These are phyloP conservation scores for Acleris cristana DNA, from an alignment of 2,888 invertebrate genomes.

Conservation along the genomic window DNA sequence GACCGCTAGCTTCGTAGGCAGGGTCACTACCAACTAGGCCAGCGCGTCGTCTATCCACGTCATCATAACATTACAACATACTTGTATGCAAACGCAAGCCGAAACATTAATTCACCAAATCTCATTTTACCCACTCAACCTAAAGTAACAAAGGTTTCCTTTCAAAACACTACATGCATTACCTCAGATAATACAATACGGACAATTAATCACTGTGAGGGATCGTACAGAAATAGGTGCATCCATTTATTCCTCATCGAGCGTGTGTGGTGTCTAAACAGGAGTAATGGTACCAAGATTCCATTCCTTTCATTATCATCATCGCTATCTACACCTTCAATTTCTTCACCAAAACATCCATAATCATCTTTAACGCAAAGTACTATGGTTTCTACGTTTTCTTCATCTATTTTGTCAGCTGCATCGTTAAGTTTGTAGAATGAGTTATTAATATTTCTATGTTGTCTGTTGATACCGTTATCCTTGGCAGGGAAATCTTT, in stretches of 20 bases:
- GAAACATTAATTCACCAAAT: neutral
- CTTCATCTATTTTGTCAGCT: neutral
- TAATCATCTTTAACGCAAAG: constrained; percentile 2
- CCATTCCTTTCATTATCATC: constrained; percentile 33
- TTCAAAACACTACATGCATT: constrained; percentile 28
- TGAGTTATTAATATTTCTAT: constrained; percentile 36
- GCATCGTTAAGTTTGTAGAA: constrained; percentile 20
- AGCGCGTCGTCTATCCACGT: no score
- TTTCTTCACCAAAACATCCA: neutral
- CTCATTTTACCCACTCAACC: neutral
- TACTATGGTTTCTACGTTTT: neutral
- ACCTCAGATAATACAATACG: constrained; percentile 32
- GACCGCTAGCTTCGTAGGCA: no score
- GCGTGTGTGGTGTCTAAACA: constrained; percentile 37
- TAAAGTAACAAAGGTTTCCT: constrained; percentile 14
- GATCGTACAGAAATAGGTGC: constrained; percentile 38
- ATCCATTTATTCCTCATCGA: constrained; percentile 38
- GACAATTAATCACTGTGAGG: constrained; percentile 39
- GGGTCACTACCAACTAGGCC: no score
- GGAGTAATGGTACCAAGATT: constrained; percentile 37
- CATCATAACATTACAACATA: no score
- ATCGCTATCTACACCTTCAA: constrained; percentile 8
- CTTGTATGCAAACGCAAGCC: no score
- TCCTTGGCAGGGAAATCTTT: constrained; percentile 26
- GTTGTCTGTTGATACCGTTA: constrained; percentile 31